These are phyloP conservation scores for Drosophila neonasuta DNA, from an alignment of 2,888 invertebrate genomes.

Conservation along the genomic window DNA sequence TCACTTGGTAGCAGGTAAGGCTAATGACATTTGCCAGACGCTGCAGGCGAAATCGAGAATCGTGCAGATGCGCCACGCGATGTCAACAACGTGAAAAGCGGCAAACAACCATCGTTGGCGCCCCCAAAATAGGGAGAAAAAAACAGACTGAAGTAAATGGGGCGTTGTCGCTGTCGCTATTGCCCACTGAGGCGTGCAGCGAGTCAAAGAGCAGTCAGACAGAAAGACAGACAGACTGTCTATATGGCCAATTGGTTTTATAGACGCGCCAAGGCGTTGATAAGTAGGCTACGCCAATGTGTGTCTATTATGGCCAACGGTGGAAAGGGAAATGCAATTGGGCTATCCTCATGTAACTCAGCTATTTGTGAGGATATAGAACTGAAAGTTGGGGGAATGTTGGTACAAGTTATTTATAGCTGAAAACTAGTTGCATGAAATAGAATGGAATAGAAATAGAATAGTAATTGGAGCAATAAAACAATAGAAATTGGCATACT, in stretches of 20 bases:
- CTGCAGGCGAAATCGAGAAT: conserved; percentile 42
- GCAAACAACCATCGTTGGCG: conserved; percentile 35
- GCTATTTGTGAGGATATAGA: neutral
- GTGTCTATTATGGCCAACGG: conserved; percentile 22
- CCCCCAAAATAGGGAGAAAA: conserved; percentile 13
- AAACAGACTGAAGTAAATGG: conserved; percentile 3
- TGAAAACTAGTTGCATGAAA: neutral
- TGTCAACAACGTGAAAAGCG: conserved; percentile 58
- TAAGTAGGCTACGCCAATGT: conserved; percentile 55
- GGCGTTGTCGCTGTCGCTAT: neutral
- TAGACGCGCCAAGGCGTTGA: conserved; percentile 41
- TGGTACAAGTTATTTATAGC: neutral
- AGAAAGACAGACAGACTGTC: conserved; percentile 25
- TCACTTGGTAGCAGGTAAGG: conserved; percentile 43
- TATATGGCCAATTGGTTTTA: conserved; percentile 41
- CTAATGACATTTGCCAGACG: conserved; percentile 72
- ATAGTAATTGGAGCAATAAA: neutral
- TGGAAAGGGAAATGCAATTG: neutral
- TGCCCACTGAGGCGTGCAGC: conserved; percentile 16
- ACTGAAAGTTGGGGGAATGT: neutral
- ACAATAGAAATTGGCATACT: neutral
- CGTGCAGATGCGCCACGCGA: conserved; percentile 58
- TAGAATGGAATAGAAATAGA: neutral
- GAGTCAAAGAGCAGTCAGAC: conserved; percentile 20
- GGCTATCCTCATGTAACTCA: conserved; percentile 3